These are phyloP conservation scores for Xiphias gladius DNA, from an alignment of 2,113 vertebrate genomes.

Conservation along the genomic window DNA sequence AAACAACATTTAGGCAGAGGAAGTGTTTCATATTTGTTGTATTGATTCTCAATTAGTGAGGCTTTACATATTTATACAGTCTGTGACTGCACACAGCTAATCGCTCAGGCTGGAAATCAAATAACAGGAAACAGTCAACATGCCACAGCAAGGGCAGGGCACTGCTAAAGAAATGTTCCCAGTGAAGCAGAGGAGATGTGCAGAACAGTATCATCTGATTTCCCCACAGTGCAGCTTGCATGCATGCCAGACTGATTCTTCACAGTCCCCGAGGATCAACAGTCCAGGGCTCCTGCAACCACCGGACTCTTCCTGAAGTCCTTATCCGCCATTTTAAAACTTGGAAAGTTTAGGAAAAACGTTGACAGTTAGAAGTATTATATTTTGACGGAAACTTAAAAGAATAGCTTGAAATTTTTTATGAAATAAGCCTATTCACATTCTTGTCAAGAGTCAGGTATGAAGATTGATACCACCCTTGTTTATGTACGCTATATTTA, in stretches of 20 bases:
- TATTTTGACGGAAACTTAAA: slow-evolving; percentile 8
- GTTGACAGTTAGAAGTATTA: slow-evolving; percentile 1
- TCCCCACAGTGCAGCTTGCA: slow-evolving; percentile 49
- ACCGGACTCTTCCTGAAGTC: slow-evolving; percentile 26
- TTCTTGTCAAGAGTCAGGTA: not conserved
- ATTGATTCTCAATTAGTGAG: slow-evolving; percentile 55
- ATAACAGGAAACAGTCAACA: slow-evolving; percentile 24
- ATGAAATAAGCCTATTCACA: not conserved
- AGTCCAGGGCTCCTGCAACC: slow-evolving; percentile 42
- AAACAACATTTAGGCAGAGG: slow-evolving; percentile 43
- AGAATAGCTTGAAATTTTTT: not conserved
- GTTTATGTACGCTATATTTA: too few species aligned
- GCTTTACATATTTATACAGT: slow-evolving; percentile 51
- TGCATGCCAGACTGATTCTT: slow-evolving; percentile 57
- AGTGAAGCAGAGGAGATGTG: slow-evolving; percentile 48
- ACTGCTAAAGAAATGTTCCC: slow-evolving; percentile 28
- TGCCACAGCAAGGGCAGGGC: slow-evolving; percentile 15
- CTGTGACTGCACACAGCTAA: slow-evolving; percentile 15
- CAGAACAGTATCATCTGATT: slow-evolving; percentile 69
- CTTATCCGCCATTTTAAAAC: slow-evolving; percentile 24
- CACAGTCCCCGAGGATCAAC: slow-evolving; percentile 46
- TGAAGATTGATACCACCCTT: not conserved
- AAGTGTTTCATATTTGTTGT: slow-evolving; percentile 53
- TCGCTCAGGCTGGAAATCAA: slow-evolving; percentile 44
- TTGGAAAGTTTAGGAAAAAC: slow-evolving; percentile 12